Percentiles rank a stretch among this genome's conserved stretches.
These are phyloP conservation scores for Eremophila alpestris DNA, from an alignment of 2,797 vertebrate genomes.

Conservation along the genomic window DNA sequence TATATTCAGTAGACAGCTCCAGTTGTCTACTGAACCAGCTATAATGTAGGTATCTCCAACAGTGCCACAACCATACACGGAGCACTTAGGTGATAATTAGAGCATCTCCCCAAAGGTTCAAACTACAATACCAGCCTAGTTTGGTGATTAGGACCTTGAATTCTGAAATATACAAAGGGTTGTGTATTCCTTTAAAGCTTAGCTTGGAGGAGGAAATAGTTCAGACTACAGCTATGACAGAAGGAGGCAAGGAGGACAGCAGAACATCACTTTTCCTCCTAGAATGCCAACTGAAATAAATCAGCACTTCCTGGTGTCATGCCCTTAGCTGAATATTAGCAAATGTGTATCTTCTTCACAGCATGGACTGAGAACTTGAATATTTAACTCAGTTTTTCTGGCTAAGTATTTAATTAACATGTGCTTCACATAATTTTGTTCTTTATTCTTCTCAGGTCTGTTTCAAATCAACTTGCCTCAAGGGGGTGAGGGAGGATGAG, in stretches of 20 bases:
- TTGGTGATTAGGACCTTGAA: background rate
- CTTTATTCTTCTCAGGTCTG: background rate
- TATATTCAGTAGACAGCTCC: rapidly evolving
- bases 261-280: background rate
- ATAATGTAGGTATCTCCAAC: background rate
- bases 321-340: background rate
- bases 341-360: background rate
- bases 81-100: background rate
- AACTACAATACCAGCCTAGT: background rate
- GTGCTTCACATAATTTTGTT: background rate
- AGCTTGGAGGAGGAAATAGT: background rate
- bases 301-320: background rate
- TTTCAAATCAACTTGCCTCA: background rate
- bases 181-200: background rate
- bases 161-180: background rate
- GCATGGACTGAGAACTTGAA: background rate
- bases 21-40: background rate
- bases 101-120: background rate
- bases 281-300: background rate
- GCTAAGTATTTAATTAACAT: background rate
- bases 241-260: background rate
- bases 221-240: background rate
- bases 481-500: background rate
- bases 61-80: background rate
- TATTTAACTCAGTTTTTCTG: background rate